Conservation (phyloP, 1,140 invertebrate genomes). For the Ruditapes philippinarum region DNA sequence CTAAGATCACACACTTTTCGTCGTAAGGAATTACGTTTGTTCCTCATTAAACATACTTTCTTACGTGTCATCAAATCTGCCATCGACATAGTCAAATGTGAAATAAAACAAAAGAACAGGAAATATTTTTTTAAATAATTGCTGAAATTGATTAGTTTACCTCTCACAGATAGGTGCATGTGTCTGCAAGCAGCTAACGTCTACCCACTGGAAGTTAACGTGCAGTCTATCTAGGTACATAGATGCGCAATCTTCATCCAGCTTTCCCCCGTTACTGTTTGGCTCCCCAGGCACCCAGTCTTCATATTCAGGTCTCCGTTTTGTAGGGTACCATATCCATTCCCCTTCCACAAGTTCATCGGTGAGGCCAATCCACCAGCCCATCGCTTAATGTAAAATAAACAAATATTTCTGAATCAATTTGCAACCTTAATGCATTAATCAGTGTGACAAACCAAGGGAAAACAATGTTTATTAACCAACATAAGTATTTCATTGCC, state of each 20-base stretch:
- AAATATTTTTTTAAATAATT: too few relatives aligned
- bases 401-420: too few relatives aligned
- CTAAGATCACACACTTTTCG: too few relatives aligned
- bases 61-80: too few relatives aligned
- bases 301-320: not conserved
- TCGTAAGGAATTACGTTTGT: too few relatives aligned
- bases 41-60: too few relatives aligned
- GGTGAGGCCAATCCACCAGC: not conserved
- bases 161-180: not conserved
- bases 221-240: not conserved
- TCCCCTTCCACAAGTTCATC: not conserved
- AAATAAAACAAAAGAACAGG: too few relatives aligned
- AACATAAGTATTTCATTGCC: too few relatives aligned
- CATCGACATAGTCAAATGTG: too few relatives aligned
- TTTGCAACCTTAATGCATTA: too few relatives aligned
- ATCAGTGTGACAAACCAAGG: not conserved
- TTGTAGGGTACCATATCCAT: not conserved
- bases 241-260: conserved; percentile 4
- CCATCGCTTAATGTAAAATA: not conserved
- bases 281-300: conserved; percentile 22
- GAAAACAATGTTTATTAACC: too few relatives aligned
- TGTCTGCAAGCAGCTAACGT: not conserved
- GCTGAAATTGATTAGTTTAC: not conserved
- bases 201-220: not conserved
- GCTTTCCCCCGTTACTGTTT: not conserved